phyloP scores from a whole-genome alignment of 2,113 vertebrate genomes.

The Rhinoderma darwinii region DNA sequence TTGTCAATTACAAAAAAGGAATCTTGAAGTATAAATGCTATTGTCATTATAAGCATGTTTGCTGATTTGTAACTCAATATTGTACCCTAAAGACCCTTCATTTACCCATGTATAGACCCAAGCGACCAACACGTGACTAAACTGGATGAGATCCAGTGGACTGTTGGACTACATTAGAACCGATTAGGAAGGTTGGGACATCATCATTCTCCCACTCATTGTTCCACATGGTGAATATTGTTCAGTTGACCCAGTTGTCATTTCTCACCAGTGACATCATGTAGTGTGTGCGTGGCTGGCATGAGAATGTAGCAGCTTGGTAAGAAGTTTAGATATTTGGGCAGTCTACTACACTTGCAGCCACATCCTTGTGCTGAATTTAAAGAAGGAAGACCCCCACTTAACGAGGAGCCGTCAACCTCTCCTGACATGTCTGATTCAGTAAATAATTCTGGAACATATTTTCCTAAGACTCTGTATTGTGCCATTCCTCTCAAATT shows the following conservation, averaged over 20 bases:
- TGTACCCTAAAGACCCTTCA: background rate
- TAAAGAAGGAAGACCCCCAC: background rate
- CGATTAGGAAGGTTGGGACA: background rate
- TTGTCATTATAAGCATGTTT: background rate
- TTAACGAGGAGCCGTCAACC: too few species aligned
- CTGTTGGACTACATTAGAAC: background rate
- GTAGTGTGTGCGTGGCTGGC: background rate
- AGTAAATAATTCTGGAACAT: too few species aligned
- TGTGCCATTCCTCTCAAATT: too few species aligned
- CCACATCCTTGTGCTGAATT: background rate
- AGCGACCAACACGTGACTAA: background rate
- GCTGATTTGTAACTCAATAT: background rate
- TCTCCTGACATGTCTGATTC: too few species aligned
- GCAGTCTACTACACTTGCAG: background rate
- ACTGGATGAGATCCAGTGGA: background rate
- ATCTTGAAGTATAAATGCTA: background rate
- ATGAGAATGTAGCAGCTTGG: background rate
- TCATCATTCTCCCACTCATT: background rate
- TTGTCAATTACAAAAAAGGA: background rate
- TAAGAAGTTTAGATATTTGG: background rate
- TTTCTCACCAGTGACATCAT: background rate
- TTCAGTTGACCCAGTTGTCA: conserved; percentile 21
- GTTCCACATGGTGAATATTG: conserved; percentile 5
- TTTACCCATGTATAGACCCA: background rate
- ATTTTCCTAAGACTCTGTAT: too few species aligned